phyloP scores from a whole-genome alignment of 2,888 invertebrate genomes.

The Junonia oenone region DNA sequence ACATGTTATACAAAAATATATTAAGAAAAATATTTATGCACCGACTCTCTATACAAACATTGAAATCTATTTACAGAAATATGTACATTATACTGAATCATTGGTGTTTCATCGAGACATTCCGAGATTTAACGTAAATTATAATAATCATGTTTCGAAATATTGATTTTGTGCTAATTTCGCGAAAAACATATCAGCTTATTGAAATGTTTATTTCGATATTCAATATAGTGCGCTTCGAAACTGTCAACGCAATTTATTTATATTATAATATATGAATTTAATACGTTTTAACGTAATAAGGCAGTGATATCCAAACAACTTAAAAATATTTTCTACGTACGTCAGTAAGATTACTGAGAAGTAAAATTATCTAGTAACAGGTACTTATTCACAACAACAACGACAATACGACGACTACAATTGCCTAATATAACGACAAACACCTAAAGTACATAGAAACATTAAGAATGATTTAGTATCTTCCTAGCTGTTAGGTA shows the following conservation, averaged over 20 bases:
- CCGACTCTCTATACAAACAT: conserved; percentile 63
- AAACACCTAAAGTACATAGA: conserved; percentile 9
- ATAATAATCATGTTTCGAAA: neutral
- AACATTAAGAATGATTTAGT: conserved; percentile 5
- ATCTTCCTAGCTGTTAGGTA: conserved; percentile 3
- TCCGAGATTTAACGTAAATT: neutral
- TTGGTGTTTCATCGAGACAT: conserved; percentile 1
- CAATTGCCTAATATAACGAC: conserved; percentile 13
- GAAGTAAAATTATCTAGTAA: conserved; percentile 13
- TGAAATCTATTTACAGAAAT: conserved; percentile 56
- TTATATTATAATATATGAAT: neutral
- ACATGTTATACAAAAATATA: conserved; percentile 64
- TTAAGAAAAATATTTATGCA: conserved; percentile 64
- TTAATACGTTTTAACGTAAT: conserved; percentile 3
- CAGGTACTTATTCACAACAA: conserved; percentile 23
- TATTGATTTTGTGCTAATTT: conserved; percentile 17
- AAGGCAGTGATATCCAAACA: conserved; percentile 20
- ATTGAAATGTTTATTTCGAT: neutral
- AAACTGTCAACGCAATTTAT: neutral
- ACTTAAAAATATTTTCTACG: neutral
- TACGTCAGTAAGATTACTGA: neutral
- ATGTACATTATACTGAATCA: conserved; percentile 48
- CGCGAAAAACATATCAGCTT: neutral
- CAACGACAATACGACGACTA: conserved; percentile 12
- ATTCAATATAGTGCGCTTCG: neutral